Evolutionary conservation across 2,113 vertebrate genomes (phyloP).

Genomic region (Xenopus borealis): DNA sequence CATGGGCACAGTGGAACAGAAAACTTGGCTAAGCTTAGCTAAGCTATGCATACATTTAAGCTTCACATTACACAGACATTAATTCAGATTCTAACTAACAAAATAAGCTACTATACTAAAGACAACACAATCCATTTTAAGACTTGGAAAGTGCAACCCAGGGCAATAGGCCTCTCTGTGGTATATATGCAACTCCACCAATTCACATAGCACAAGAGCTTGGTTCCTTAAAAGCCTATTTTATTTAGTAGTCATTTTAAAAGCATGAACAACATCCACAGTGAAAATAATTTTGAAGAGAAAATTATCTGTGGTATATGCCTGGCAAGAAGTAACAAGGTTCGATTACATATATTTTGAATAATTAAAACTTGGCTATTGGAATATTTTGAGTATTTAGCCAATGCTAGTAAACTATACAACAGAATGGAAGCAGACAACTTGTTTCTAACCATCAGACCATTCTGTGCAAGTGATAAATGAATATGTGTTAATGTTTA

Average conservation of each 20-base stretch:
- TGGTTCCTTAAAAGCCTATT: too few species aligned
- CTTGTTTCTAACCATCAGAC: slow-evolving; percentile 11
- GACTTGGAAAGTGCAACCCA: slow-evolving; percentile 6
- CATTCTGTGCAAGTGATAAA: slow-evolving; percentile 7
- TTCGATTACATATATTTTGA: slow-evolving; percentile 6
- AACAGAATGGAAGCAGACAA: slow-evolving; percentile 2
- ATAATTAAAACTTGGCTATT: slow-evolving; percentile 24
- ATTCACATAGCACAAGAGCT: too few species aligned
- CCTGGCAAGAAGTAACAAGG: slow-evolving; percentile 3
- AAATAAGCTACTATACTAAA: slow-evolving; percentile 17
- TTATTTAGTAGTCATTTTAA: too few species aligned
- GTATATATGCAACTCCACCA: too few species aligned
- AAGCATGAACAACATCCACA: too few species aligned
- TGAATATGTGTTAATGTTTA: not conserved
- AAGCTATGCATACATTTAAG: not conserved
- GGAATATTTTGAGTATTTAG: slow-evolving; percentile 28
- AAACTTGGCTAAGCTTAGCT: not conserved
- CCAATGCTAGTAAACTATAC: slow-evolving; percentile 32
- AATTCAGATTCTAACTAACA: slow-evolving; percentile 15
- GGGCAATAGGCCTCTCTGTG: slow-evolving; percentile 5
- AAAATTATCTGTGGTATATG: slow-evolving; percentile 28
- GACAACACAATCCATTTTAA: slow-evolving; percentile 8
- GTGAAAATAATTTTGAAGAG: too few species aligned
- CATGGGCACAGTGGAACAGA: not conserved
- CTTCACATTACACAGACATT: slow-evolving; percentile 10